A percentile compares a stretch with the other conserved stretches of the same genome.
phyloP scores from a whole-genome alignment of 2,113 vertebrate species.

The Scalopus aquaticus region DNA sequence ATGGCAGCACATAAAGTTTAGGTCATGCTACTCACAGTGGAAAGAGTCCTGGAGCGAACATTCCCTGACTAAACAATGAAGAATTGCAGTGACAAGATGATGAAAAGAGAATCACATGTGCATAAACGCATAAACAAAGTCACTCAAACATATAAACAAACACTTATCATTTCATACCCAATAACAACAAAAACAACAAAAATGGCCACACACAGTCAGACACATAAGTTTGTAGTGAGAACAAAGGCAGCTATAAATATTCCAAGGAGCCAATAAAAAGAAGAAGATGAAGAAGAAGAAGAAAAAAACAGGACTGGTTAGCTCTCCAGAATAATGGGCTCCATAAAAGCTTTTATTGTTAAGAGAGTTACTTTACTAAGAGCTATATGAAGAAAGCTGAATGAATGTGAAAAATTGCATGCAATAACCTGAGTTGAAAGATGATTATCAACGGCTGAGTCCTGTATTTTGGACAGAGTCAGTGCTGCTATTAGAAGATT shows the following conservation, averaged over 20 bases:
- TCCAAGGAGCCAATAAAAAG: constrained; percentile 87
- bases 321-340: constrained; percentile 85
- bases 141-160: constrained; percentile 30
- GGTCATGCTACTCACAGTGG: constrained; percentile 16
- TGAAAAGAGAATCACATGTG: constrained; percentile 57
- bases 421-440: constrained; percentile 88
- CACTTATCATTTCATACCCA: background rate
- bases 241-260: constrained; percentile 90
- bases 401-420: constrained; percentile 89
- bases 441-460: constrained; percentile 88
- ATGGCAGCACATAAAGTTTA: constrained; percentile 57
- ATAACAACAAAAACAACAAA: constrained; percentile 56
- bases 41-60: constrained; percentile 55
- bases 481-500: constrained; percentile 87
- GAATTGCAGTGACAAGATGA: constrained; percentile 40
- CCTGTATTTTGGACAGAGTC: constrained; percentile 84
- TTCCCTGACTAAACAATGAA: constrained; percentile 56
- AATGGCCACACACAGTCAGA: constrained; percentile 78
- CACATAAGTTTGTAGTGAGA: constrained; percentile 82
- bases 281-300: constrained; percentile 63
- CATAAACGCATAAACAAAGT: constrained; percentile 72
- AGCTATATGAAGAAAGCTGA: constrained; percentile 87
- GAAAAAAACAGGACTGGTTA: constrained; percentile 82
- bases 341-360: constrained; percentile 91
- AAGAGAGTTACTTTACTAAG: constrained; percentile 88